These are phyloP conservation scores for Rhagium mordax DNA, from an alignment of 2,888 invertebrate genomes.

Conservation along the genomic window DNA sequence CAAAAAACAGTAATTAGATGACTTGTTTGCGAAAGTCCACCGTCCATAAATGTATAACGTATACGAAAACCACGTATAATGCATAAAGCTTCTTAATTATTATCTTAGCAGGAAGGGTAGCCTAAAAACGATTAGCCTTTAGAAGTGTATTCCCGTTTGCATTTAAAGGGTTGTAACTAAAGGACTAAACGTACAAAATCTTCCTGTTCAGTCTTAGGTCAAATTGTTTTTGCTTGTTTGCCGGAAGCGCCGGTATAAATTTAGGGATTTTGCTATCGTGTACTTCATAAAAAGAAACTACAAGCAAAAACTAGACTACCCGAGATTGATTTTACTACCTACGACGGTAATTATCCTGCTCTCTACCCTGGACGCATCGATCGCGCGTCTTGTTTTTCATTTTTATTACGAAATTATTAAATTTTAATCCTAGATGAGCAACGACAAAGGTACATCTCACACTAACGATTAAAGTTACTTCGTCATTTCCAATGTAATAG, in stretches of 20 bases:
- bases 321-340: constrained; percentile 32
- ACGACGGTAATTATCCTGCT: constrained; percentile 25
- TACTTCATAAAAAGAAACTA: constrained; percentile 18
- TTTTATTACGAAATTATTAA: constrained; percentile 14
- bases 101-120: background rate
- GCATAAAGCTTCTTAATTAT: constrained; percentile 13
- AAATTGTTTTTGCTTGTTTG: constrained; percentile 28
- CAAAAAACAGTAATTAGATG: background rate
- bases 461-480: no score
- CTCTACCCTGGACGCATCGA: constrained; percentile 19
- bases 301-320: constrained; percentile 23
- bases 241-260: constrained; percentile 16
- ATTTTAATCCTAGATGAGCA: background rate
- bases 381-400: constrained; percentile 6
- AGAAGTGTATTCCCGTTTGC: background rate
- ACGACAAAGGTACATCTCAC: background rate
- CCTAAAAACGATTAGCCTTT: constrained; percentile 1
- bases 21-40: background rate
- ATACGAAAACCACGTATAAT: background rate
- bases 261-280: constrained; percentile 18
- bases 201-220: constrained; percentile 15
- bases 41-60: background rate
- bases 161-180: constrained; percentile 7
- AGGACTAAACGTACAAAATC: background rate
- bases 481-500: no score